Evolutionary conservation across 2,888 invertebrate species (phyloP), one percentile per base, ranked within the genome.

Genomic region (Chymomyza fuscimana): DNA sequence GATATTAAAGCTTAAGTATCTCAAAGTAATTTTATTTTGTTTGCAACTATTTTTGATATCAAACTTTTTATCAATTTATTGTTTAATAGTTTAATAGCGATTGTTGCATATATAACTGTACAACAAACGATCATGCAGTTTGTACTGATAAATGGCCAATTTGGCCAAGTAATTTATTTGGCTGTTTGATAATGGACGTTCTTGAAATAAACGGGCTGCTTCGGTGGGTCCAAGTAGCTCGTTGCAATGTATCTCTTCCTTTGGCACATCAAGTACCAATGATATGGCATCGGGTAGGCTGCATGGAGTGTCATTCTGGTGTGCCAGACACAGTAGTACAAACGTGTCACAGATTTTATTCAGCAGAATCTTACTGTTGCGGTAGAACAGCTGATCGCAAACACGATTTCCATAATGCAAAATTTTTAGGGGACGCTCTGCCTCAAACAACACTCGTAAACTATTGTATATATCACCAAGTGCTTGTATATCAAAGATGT

Each of bases 381-480:
- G 46, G n/a, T 75, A 36, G 5, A 25, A n/a, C 5, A 83, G 46
- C 1, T 75, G 71, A 60, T 83, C 86, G 9, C 67, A 67, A n/a
- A 87, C 67, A 0, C 83, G 82, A 63, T 83, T 82, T 10, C 86
- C 71, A n/a, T 78, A 80, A 63, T 87, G 82, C 65, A 85, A 69
- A 63, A 83, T 67, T 25, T 83, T 83, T 5, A 65, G 54, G 0
- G 83, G 83, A 46, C 19, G 15, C 5, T 67, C 36, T 5, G 80
- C 74, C 10, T 76, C 63, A 7, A 83, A 36, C 5, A 86, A 32
- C 19, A 5, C 9, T 2, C 59, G 51, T 6, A 83, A 15, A 19
- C 75, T 72, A 3, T 56, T 59, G 10, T 65, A 80, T n/a, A 87
- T 73, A 0, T 9, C 12, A 15, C 82, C 83, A 51, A 87, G 29